Percentiles rank a stretch among this genome's conserved stretches.
Evolutionary conservation across 1,140 invertebrate species (phyloP).

Genomic region (Aphaenogaster floridana): DNA sequence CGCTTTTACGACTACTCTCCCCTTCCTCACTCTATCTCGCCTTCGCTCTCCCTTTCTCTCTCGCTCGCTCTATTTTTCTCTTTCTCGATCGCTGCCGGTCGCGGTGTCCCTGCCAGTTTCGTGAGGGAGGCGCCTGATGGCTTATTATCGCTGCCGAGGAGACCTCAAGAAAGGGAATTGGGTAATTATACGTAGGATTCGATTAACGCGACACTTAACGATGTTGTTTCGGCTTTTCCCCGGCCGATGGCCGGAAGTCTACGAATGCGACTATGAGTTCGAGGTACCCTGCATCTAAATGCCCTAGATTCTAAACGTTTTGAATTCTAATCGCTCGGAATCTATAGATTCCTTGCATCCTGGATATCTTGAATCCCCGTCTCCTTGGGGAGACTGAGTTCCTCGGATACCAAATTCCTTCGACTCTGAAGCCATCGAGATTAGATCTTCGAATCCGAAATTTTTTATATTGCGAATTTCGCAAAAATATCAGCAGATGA

Average conservation of each 20-base stretch:
- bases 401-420: conserved; percentile 9
- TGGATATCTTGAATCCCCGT: conserved; percentile 11
- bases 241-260: conserved; percentile 1
- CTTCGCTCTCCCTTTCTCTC: neutral
- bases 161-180: neutral
- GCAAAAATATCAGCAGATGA: neutral
- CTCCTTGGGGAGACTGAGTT: neutral
- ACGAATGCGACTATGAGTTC: neutral
- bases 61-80: neutral
- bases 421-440: neutral
- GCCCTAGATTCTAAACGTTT: conserved; percentile 38
- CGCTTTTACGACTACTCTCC: conserved; percentile 76
- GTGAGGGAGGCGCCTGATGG: conserved; percentile 21
- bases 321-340: conserved; percentile 32
- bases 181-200: conserved; percentile 43
- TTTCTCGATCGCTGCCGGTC: neutral
- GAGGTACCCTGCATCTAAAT: conserved; percentile 1
- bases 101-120: conserved; percentile 21
- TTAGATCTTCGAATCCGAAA: neutral
- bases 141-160: conserved; percentile 44
- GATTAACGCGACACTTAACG: conserved; percentile 54
- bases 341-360: conserved; percentile 9
- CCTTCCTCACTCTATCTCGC: conserved; percentile 43
- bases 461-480: neutral
- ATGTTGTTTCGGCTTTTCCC: conserved; percentile 33